phyloP scores from a whole-genome alignment of 1,140 invertebrate species.

The Amphibalanus amphitrite region DNA sequence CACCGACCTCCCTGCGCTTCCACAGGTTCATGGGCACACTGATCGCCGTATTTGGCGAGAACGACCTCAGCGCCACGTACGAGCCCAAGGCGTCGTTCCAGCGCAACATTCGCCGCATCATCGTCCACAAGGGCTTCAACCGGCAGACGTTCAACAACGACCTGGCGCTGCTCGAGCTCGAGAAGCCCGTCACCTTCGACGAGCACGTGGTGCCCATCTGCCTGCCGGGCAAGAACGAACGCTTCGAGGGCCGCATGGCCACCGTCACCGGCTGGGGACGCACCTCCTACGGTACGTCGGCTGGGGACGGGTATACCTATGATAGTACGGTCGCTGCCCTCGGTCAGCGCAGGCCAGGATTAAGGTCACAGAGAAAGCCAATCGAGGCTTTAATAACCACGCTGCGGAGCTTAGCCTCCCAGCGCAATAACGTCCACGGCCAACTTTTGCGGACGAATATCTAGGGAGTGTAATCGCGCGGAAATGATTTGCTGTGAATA shows the following conservation, averaged over 20 bases:
- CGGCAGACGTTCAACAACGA: slow-evolving; percentile 81
- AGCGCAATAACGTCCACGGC: too few relatives aligned
- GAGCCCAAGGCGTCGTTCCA: slow-evolving; percentile 55
- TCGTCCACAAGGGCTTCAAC: slow-evolving; percentile 74
- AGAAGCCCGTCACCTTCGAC: slow-evolving; percentile 63
- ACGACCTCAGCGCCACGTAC: slow-evolving; percentile 64
- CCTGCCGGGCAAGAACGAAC: slow-evolving; percentile 59
- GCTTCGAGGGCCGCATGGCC: slow-evolving; percentile 63
- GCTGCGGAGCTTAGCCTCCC: too few relatives aligned
- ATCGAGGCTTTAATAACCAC: too few relatives aligned
- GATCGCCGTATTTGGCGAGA: slow-evolving; percentile 77
- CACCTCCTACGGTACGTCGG: slow-evolving; percentile 28
- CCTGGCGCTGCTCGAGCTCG: slow-evolving; percentile 64
- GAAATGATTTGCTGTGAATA: too few relatives aligned
- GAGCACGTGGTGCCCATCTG: slow-evolving; percentile 82
- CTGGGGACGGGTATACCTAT: too few relatives aligned
- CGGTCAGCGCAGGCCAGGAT: too few relatives aligned
- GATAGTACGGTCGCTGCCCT: too few relatives aligned
- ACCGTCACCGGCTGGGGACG: too few relatives aligned
- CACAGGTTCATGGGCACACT: slow-evolving; percentile 68
- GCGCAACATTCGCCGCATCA: slow-evolving; percentile 67
- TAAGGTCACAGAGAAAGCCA: too few relatives aligned
- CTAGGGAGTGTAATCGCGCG: too few relatives aligned
- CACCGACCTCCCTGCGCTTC: slow-evolving; percentile 6
- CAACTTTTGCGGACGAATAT: too few relatives aligned